phyloP scores from a whole-genome alignment of 2,113 vertebrate species.

The Madoqua kirkii region DNA sequence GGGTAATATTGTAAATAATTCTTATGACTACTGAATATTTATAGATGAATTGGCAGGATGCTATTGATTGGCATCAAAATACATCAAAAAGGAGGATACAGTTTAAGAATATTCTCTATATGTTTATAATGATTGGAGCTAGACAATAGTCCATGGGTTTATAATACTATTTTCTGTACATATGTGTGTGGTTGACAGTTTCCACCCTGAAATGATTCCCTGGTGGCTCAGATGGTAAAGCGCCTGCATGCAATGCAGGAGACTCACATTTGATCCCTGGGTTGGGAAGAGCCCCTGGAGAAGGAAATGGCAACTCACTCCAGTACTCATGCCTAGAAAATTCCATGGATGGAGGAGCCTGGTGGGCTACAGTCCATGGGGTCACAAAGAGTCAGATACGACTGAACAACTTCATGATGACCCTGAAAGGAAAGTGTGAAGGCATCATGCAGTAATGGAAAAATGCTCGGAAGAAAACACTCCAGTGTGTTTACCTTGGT shows the following conservation, averaged over 20 bases:
- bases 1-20: not conserved
- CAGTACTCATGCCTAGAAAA: too few relatives aligned
- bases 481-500: not conserved
- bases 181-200: not conserved
- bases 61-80: not conserved
- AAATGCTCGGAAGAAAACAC: not conserved
- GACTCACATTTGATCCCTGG: too few relatives aligned
- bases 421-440: too few relatives aligned
- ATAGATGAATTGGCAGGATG: not conserved
- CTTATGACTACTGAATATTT: not conserved
- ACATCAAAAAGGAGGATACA: not conserved
- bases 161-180: not conserved
- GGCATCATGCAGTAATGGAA: not conserved
- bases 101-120: not conserved
- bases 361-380: too few relatives aligned
- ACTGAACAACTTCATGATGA: too few relatives aligned
- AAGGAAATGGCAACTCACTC: too few relatives aligned
- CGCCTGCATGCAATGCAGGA: too few relatives aligned
- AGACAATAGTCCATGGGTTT: not conserved
- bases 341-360: too few relatives aligned
- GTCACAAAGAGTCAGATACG: too few relatives aligned
- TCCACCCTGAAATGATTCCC: not conserved
- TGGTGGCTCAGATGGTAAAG: too few relatives aligned
- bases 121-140: not conserved
- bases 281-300: too few relatives aligned